Evolutionary conservation across 2,797 vertebrate species (phyloP).

Genomic region (Buphagus erythrorhynchus): DNA sequence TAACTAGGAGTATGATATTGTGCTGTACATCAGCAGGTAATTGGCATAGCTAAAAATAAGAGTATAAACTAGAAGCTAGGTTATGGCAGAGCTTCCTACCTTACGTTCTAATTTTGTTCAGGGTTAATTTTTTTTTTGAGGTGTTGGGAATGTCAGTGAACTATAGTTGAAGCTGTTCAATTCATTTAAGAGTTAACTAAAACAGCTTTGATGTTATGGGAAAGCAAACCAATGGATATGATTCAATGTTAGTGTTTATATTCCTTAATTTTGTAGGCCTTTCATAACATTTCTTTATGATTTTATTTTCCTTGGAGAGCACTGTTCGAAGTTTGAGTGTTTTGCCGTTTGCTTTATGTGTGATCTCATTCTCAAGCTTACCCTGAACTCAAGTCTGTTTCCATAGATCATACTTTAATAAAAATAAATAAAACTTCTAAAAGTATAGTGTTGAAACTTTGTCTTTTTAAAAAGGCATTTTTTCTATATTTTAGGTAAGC

Average conservation of each 20-base stretch:
- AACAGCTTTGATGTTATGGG: neutral
- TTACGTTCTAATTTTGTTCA: neutral
- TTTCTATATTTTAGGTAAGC: slow-evolving; percentile 85
- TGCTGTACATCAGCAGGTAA: neutral
- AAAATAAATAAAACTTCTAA: neutral
- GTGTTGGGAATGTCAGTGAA: neutral
- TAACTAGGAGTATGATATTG: fast-evolving
- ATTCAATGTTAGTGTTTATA: neutral
- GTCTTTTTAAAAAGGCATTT: neutral
- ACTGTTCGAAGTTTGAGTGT: neutral
- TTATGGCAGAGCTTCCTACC: neutral
- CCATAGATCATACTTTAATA: neutral
- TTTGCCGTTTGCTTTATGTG: neutral
- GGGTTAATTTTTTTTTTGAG: neutral
- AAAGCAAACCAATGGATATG: neutral
- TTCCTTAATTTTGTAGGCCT: neutral
- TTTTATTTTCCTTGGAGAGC: neutral
- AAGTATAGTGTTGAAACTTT: neutral
- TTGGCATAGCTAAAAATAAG: neutral
- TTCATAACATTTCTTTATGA: neutral
- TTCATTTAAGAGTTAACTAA: neutral
- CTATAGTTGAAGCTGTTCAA: neutral
- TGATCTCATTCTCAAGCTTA: neutral
- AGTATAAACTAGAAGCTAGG: neutral
- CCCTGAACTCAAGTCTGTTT: neutral